A percentile compares a stretch with the other conserved stretches of the same genome.
Conservation (phyloP, 1,140 invertebrate species). For the Bombyx mandarina region DNA sequence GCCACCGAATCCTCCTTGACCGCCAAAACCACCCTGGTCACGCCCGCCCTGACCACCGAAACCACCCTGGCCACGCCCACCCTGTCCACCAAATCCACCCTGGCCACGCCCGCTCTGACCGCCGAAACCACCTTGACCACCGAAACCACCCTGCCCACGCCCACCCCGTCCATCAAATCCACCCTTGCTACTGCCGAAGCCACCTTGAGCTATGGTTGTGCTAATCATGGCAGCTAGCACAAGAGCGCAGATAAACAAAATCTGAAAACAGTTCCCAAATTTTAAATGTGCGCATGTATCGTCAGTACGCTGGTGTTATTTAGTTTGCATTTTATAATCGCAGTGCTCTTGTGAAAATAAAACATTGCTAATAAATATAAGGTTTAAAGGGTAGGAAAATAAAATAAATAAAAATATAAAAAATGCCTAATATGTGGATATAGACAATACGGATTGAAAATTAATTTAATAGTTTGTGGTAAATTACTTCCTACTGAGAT, state of each 20-base stretch:
- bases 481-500: too few species aligned
- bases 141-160: neutral
- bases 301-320: too few species aligned
- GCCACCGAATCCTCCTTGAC: conserved; percentile 15
- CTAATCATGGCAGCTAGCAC: conserved; percentile 7
- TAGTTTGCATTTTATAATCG: too few species aligned
- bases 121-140: neutral
- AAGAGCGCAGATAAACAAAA: conserved; percentile 6
- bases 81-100: conserved; percentile 6
- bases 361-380: too few species aligned
- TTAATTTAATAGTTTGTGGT: too few species aligned
- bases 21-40: conserved; percentile 14
- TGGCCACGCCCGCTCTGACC: neutral
- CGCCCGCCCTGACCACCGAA: conserved; percentile 2
- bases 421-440: too few species aligned
- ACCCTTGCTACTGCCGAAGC: conserved; percentile 9
- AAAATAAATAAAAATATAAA: too few species aligned
- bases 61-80: neutral
- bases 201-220: conserved; percentile 8
- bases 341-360: too few species aligned
- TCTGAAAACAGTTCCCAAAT: conserved; percentile 10
- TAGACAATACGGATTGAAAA: too few species aligned
- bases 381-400: too few species aligned
- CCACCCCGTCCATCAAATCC: conserved; percentile 7
- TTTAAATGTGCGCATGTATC: neutral